Evolutionary conservation across 2,797 vertebrate genomes (phyloP), one percentile per base, ranked within the genome.

Genomic region (Alosa sapidissima): DNA sequence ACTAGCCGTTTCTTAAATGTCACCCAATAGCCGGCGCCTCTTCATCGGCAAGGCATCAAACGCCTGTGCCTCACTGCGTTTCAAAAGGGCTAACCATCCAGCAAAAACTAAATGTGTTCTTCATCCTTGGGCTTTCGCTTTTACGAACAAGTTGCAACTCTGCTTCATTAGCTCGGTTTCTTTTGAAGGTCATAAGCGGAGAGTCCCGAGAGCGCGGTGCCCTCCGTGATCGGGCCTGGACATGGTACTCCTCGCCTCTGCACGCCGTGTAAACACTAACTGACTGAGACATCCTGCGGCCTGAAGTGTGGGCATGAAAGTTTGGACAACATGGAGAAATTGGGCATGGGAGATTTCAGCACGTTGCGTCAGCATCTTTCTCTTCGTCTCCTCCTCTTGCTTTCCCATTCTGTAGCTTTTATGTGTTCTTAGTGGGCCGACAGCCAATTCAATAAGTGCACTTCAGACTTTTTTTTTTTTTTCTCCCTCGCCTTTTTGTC

Each of bases 371-470:
- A 78, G 72, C 72, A 78, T 78, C 72, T 78, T 78, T 78, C 21
- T 78, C 65, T 45, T 24, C 8, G 4, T 41, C 2, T 55, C 2
- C 8, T 24, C 5, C 81, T 86, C 82, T 82, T 84, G 81, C 41
- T 62, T n/a, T 88, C 86, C 52, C 54, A 78, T 72, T 78, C 72
- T 47, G 41, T 41, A 47, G 45, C 41, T 78, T 78, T 78, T 47
- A 47, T 47, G 72, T 78, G 47, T 47, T 78, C 5, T 78, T 21
- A 7, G 72, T 78, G 41, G 72, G 72, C 72, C 19, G 36, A 21
- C 36, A 78, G 72, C 72, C 72, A 78, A 78, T 78, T 78, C 72
- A 47, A 78, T 78, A 78, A 78, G 72, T 78, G 72, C 72, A 47
- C 41, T 47, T 47, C 36, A 47, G 36, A 13, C 5, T 24, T 9